These are phyloP conservation scores for Onychostruthus taczanowskii DNA, from an alignment of 2,113 vertebrate genomes.

Conservation along the genomic window DNA sequence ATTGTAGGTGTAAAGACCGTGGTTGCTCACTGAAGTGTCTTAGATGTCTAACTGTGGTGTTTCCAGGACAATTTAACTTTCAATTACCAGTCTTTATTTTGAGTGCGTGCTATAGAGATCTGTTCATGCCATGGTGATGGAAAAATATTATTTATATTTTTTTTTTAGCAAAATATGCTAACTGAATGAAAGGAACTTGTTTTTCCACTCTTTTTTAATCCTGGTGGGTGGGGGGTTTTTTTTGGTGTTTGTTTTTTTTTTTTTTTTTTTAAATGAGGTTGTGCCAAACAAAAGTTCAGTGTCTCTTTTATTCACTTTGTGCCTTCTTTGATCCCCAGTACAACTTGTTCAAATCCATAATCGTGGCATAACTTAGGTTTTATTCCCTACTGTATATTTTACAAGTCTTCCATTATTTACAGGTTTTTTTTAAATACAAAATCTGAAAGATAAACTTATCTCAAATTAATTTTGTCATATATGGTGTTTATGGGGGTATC, in stretches of 20 bases:
- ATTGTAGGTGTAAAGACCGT: background rate
- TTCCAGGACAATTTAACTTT: background rate
- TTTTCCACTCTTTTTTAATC: background rate
- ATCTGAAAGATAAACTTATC: background rate
- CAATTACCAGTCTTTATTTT: background rate
- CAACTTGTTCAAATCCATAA: background rate
- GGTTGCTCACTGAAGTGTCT: background rate
- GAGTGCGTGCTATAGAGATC: background rate
- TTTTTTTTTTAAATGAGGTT: background rate
- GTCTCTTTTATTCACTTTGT: background rate
- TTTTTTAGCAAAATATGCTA: background rate
- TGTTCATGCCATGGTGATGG: background rate
- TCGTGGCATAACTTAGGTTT: background rate
- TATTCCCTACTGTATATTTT: background rate
- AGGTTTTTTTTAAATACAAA: background rate
- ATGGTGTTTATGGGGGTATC: background rate
- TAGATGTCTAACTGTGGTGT: background rate
- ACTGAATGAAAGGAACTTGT: background rate
- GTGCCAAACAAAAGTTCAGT: background rate
- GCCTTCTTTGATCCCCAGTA: background rate
- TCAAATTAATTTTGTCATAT: background rate
- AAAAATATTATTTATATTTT: background rate
- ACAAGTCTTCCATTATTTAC: background rate
- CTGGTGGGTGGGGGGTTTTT: background rate
- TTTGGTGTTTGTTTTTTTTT: too few species aligned